These are phyloP conservation scores for Barnardius zonarius DNA, from an alignment of 2,113 vertebrate species.

Conservation along the genomic window DNA sequence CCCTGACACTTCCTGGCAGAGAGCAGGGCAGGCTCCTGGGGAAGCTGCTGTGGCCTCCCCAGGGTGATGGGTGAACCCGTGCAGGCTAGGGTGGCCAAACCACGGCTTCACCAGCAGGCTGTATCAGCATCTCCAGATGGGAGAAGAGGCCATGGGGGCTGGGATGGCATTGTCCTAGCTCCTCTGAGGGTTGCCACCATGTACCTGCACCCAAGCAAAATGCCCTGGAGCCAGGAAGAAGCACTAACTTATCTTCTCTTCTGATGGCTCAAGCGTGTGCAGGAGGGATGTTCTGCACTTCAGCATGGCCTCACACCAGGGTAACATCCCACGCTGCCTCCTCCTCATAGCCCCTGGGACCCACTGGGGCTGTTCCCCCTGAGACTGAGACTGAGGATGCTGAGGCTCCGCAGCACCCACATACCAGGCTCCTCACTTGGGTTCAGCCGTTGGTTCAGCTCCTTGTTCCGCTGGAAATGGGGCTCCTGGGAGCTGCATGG, in stretches of 20 bases:
- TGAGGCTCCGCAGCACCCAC: not conserved
- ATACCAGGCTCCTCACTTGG: not conserved
- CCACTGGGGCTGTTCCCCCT: not conserved
- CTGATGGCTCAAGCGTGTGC: accelerated
- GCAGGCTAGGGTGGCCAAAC: not conserved
- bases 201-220: not conserved
- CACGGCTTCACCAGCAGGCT: not conserved
- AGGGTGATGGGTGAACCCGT: not conserved
- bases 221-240: not conserved
- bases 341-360: not conserved
- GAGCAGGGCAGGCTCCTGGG: not conserved
- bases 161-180: not conserved
- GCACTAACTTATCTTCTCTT: not conserved
- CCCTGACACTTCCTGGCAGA: not conserved
- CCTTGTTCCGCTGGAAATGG: not conserved
- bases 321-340: not conserved
- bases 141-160: not conserved
- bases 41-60: not conserved
- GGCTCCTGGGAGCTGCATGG: not conserved
- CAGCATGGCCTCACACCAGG: not conserved
- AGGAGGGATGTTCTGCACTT: not conserved
- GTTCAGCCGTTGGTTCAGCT: not conserved
- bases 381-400: not conserved
- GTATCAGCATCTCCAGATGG: not conserved
- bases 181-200: not conserved